Conservation (phyloP, 1,140 invertebrate genomes). For the Batillaria attramentaria region DNA sequence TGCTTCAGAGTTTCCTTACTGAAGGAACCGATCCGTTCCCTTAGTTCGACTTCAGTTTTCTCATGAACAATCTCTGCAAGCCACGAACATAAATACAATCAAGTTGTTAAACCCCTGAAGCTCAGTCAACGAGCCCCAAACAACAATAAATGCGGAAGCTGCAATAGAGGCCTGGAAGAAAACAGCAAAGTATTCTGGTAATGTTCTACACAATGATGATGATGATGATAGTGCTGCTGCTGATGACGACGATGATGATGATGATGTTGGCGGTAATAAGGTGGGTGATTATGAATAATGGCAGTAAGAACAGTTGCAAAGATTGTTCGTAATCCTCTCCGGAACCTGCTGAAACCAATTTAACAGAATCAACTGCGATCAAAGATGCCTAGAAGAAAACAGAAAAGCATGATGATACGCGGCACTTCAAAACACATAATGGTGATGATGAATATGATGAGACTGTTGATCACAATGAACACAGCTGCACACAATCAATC, state of each 20-base stretch:
- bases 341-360: no score
- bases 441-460: not conserved
- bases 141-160: no score
- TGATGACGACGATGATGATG: not conserved
- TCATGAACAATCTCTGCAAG: constrained; percentile 41
- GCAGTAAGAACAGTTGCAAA: not conserved
- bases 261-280: not conserved
- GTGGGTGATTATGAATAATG: not conserved
- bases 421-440: no score
- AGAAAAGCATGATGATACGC: no score
- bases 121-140: no score
- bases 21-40: constrained; percentile 66
- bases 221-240: not conserved
- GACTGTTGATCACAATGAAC: not conserved
- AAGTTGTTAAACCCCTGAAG: no score
- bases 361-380: no score
- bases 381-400: no score
- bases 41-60: constrained; percentile 42
- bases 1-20: constrained; percentile 42
- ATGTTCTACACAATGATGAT: constrained; percentile 32
- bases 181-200: no score
- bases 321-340: no score
- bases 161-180: no score
- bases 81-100: not conserved
- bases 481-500: no score